Conservation (phyloP, 2,113 vertebrate genomes). For the Camelus bactrianus region DNA sequence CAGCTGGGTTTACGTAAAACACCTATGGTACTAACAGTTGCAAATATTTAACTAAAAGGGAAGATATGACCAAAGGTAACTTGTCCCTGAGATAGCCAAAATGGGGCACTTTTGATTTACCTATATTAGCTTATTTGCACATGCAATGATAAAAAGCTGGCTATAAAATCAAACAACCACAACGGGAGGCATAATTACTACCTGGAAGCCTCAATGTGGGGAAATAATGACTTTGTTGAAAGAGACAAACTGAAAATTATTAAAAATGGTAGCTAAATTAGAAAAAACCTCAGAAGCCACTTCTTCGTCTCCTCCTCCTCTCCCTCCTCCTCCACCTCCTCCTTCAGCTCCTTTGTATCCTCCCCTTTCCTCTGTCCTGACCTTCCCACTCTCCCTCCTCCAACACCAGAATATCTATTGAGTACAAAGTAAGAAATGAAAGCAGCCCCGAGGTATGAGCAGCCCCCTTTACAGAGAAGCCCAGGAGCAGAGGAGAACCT, state of each 20-base stretch:
- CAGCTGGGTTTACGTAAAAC: neutral
- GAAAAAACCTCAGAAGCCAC: neutral
- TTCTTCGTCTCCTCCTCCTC: neutral
- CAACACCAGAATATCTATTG: neutral
- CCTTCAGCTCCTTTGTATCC: neutral
- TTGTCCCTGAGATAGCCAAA: neutral
- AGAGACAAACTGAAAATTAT: neutral
- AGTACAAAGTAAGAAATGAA: neutral
- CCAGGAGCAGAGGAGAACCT: neutral
- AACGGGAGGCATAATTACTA: neutral
- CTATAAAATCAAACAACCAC: neutral
- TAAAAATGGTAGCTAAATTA: neutral
- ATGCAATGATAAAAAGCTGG: neutral
- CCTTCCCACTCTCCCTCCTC: neutral
- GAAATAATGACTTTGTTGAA: neutral
- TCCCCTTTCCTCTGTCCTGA: neutral
- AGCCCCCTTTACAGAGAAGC: neutral
- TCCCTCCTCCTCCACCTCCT: too few relatives aligned
- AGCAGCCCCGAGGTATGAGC: neutral
- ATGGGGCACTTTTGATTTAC: neutral
- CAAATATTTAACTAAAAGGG: neutral
- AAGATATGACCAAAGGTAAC: neutral
- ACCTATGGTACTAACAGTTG: neutral
- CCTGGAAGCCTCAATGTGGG: neutral
- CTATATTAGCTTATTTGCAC: neutral